Conservation (phyloP, 2,797 vertebrate species). For the Okamejei kenojei region DNA sequence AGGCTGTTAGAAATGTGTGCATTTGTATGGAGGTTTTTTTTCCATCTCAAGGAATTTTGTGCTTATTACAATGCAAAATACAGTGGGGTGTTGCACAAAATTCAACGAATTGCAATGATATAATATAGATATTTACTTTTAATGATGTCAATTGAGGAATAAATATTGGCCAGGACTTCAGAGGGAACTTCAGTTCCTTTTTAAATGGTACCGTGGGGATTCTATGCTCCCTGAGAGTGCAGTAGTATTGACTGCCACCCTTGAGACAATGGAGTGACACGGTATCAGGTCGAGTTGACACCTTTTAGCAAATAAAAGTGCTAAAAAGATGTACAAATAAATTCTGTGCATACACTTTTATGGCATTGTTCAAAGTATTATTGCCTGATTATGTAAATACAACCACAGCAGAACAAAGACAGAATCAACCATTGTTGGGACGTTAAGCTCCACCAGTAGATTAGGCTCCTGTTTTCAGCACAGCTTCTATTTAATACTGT, state of each 20-base stretch:
- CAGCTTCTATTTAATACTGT: background rate
- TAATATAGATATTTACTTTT: background rate
- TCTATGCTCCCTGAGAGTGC: background rate
- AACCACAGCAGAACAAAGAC: background rate
- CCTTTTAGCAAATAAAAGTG: background rate
- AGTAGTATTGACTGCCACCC: background rate
- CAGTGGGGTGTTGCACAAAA: background rate
- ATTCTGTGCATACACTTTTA: background rate
- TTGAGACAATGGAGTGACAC: background rate
- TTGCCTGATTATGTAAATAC: background rate
- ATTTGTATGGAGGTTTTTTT: background rate
- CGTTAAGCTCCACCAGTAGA: background rate
- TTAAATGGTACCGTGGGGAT: background rate
- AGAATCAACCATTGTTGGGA: background rate
- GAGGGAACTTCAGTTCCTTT: background rate
- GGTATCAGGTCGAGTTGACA: background rate
- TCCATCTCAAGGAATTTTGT: background rate
- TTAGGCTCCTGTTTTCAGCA: background rate
- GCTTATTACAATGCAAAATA: background rate
- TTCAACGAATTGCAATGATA: background rate
- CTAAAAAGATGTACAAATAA: background rate
- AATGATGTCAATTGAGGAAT: background rate
- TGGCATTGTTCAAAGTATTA: background rate
- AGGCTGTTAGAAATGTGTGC: background rate
- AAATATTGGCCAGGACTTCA: background rate